Evolutionary conservation across 2,797 vertebrate genomes (phyloP), one percentile per base, ranked within the genome.

Genomic region (Zonotrichia albicollis): DNA sequence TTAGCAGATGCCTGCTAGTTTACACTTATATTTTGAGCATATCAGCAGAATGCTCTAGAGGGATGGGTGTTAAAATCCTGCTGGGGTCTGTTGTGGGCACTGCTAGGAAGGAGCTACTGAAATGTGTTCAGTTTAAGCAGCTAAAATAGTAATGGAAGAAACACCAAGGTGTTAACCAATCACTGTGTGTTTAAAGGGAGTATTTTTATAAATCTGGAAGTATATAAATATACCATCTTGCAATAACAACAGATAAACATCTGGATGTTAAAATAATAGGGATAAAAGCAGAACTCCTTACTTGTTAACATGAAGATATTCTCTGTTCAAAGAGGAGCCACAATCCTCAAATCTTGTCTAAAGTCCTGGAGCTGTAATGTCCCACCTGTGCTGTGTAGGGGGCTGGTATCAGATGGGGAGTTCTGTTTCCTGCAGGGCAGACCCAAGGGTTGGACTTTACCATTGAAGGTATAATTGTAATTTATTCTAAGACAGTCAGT

Each of bases 1-100:
- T 95, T 61, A 96, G 89, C 95, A 96, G 93, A 95, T 94, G 94
- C 77, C 87, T 96, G 87, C 91, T 88, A 85, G 79, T 89, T 96
- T 96, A 64, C 93, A 95, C 88, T 30, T 92, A 80, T 96, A 94
- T 96, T 96, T 96, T 93, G 89, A 93, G 92, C 89, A 45, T 89
- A 84, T 92, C 82, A 91, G 79, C 92, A 95, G 89, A 92, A 84
- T 89, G 93, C 89, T 92, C 14, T 75, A 62, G 89, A 93, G 89
- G 73, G 78, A 85, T 73, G 91, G 58, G 91, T 95, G 92, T 91
- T 94, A 85, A 96, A 92, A 85, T 95, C 88, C 87, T 89, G 82
- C 55, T 72, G 93, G 73, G 84, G 71, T 96, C 90, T 96, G 55
- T 78, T 85, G 70, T 90, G 92, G 87, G 87, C 50, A 80, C 54